Evolutionary conservation across 2,113 vertebrate genomes (phyloP).

Genomic region (Verasper variegatus): DNA sequence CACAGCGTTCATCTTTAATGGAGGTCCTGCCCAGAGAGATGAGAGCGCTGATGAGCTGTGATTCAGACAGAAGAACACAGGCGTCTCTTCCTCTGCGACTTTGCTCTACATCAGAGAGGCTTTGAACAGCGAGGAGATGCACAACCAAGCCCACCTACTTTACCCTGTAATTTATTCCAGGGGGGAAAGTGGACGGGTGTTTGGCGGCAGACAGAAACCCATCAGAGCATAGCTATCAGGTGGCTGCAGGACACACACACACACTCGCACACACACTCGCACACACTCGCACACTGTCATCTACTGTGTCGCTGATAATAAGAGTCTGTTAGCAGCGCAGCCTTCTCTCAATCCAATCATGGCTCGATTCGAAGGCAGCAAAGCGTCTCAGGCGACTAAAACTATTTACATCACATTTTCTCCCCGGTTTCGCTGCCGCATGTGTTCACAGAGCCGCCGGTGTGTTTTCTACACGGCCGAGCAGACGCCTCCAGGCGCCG

Average conservation of each 20-base stretch:
- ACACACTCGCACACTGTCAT: constrained; percentile 24
- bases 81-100: background rate
- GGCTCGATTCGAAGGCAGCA: constrained; percentile 56
- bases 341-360: constrained; percentile 56
- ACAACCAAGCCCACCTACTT: constrained; percentile 56
- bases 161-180: constrained; percentile 39
- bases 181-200: background rate
- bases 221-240: constrained; percentile 60
- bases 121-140: constrained; percentile 4
- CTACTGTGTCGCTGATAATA: constrained; percentile 45
- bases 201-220: constrained; percentile 33
- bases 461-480: constrained; percentile 38
- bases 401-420: constrained; percentile 63
- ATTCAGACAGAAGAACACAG: constrained; percentile 54
- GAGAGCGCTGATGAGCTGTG: constrained; percentile 56
- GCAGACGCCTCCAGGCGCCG: constrained; percentile 40
- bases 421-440: constrained; percentile 1
- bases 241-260: constrained; percentile 47
- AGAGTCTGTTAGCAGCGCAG: constrained; percentile 51
- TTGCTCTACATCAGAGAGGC: constrained; percentile 31
- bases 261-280: constrained; percentile 8
- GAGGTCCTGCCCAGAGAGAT: constrained; percentile 49
- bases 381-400: constrained; percentile 34
- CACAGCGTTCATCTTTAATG: constrained; percentile 22
- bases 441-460: background rate